Percentiles rank a stretch among this genome's conserved stretches.
Evolutionary conservation across 2,113 vertebrate genomes (phyloP).

Genomic region (Nannobrachium achirus): DNA sequence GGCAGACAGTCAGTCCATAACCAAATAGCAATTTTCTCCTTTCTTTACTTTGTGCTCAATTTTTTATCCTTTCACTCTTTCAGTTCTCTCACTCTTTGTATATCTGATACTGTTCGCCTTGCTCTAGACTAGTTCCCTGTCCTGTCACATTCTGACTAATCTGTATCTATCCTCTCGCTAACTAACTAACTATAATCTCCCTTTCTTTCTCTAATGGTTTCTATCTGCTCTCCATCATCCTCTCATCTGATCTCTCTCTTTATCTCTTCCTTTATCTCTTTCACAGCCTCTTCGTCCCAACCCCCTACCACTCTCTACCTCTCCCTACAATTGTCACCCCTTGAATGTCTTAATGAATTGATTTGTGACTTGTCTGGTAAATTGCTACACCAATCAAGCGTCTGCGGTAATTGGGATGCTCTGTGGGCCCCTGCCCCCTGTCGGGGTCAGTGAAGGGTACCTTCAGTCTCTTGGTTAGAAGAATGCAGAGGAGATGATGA

Average conservation of each 20-base stretch:
- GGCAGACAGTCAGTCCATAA: too few species aligned
- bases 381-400: slow-evolving; percentile 16
- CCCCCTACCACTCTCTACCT: too few species aligned
- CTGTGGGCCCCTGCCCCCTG: neutral
- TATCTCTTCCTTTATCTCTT: neutral
- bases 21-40: neutral
- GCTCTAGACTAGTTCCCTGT: neutral
- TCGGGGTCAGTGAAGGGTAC: slow-evolving; percentile 32
- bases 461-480: slow-evolving; percentile 65
- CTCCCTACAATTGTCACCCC: neutral
- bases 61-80: neutral
- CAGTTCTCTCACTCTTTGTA: neutral
- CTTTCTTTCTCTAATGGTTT: neutral
- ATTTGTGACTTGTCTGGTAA: slow-evolving; percentile 4
- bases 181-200: neutral
- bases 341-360: slow-evolving; percentile 55
- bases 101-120: neutral
- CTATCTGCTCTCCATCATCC: neutral
- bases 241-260: neutral
- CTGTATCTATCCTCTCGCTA: too few species aligned
- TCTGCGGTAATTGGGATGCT: slow-evolving; percentile 50
- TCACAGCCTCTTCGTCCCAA: neutral
- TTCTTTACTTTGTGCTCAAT: too few species aligned
- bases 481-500: slow-evolving; percentile 61
- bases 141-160: neutral